Conservation (phyloP, 2,797 vertebrate species). For the Phalanger gymnotis region DNA sequence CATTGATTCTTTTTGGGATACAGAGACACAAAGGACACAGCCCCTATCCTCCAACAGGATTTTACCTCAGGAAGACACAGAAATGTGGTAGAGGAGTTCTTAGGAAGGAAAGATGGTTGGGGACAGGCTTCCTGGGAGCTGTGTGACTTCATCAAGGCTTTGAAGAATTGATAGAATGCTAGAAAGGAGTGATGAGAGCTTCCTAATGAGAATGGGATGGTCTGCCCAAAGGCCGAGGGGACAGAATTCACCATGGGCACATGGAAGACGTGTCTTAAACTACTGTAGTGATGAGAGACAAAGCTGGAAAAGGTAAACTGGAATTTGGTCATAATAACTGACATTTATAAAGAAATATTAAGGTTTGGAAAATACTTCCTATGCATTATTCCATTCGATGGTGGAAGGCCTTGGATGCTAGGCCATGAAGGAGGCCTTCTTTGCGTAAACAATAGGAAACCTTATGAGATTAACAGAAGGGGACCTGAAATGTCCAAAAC, state of each 20-base stretch:
- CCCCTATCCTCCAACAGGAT: background rate
- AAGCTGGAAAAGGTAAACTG: background rate
- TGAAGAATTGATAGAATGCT: background rate
- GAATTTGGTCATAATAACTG: background rate
- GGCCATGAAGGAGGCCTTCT: background rate
- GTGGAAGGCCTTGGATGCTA: background rate
- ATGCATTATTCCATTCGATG: background rate
- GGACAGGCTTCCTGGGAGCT: background rate
- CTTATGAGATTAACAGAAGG: background rate
- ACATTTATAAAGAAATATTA: background rate
- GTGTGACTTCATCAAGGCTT: background rate
- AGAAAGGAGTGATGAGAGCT: background rate
- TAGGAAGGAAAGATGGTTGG: background rate
- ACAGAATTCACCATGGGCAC: background rate
- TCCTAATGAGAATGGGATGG: background rate
- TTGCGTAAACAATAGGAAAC: background rate
- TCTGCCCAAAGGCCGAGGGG: background rate
- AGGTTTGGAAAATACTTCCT: background rate
- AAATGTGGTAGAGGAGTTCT: background rate
- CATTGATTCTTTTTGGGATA: background rate
- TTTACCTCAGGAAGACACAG: background rate
- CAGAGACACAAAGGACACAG: background rate
- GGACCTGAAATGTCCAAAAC: background rate
- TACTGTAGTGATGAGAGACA: background rate
- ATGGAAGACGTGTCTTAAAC: background rate